Base-by-base conservation (phyloP, 1,140 invertebrate genomes). In the Sitodiplosis mosellana region DNA sequence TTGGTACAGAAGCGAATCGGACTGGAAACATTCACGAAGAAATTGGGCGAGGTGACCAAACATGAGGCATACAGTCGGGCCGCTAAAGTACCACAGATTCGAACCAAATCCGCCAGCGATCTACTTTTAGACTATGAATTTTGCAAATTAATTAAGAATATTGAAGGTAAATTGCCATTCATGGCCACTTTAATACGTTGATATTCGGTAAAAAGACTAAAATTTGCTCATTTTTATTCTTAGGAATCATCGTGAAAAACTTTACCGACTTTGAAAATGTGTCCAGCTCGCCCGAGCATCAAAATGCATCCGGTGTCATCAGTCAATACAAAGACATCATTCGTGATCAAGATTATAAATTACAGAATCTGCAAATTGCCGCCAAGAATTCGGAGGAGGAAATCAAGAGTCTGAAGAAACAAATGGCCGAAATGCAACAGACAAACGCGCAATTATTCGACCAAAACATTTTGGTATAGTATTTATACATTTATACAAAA, bases 111-210 rank as follows among this genome's bases (percentile, higher is more conserved):
- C 51, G 69, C 87, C 6, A 69, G 68, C 11, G 88, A 96, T 53
- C 70, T 97, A 17, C 68, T 95, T 20, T 74, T 98, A 46, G 95
- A 99, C 65, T 90, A 90, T 65, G 87, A 96, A 64, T 99, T 97
- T 69, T 94, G 89, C 58, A 79, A 79, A 57, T 66, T 95, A 11
- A 87, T 87, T 54, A 89, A 88, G 69, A 71, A 70, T 10, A 60
- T 85, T 20, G 83, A 88, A 72, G 71, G 78, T 79, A 55, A 60
- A 60, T 65, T 44, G n/a, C n/a, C 14, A 43, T 21, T 4, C 12
- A 33, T 17, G 33, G 4, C 22, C 20, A 20, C 14, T 17, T 22
- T 40, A n/a, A n/a, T n/a, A n/a, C n/a, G n/a, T n/a, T n/a, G n/a
- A n/a, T n/a, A n/a, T n/a, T n/a, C n/a, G n/a, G n/a, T n/a, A n/a